Evolutionary conservation across 2,113 vertebrate species (phyloP).

Genomic region (Alaudala cheleensis): DNA sequence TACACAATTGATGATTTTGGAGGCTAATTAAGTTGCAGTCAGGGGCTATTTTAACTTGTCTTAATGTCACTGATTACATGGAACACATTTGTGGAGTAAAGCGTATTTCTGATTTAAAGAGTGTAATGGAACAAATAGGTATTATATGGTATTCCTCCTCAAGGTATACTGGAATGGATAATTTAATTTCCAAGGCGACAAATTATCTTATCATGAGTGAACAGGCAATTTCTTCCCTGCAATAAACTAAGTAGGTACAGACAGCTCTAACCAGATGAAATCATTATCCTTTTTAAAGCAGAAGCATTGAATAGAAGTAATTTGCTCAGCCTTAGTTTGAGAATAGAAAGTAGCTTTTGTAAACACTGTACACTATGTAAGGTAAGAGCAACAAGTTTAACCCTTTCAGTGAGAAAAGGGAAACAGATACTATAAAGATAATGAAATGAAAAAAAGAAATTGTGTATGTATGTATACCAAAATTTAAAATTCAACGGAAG

Average conservation of each 20-base stretch:
- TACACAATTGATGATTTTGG: conserved; percentile 24
- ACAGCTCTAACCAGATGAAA: conserved; percentile 76
- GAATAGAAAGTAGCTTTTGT: conserved; percentile 17
- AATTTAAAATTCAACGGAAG: background rate
- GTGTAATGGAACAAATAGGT: conserved; percentile 65
- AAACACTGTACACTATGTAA: conserved; percentile 25
- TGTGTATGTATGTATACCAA: background rate
- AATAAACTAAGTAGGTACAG: conserved; percentile 72
- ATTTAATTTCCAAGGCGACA: conserved; percentile 78
- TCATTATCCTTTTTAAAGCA: conserved; percentile 72
- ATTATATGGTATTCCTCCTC: conserved; percentile 64
- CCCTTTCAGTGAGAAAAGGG: background rate
- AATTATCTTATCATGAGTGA: conserved; percentile 75
- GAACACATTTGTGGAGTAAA: conserved; percentile 46
- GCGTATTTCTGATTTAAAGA: conserved; percentile 54
- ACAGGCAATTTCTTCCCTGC: conserved; percentile 69
- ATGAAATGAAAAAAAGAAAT: background rate
- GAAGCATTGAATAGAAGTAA: conserved; percentile 67
- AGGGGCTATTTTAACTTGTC: conserved; percentile 44
- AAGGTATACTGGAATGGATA: conserved; percentile 68
- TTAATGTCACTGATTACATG: conserved; percentile 58
- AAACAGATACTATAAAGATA: background rate
- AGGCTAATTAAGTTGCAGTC: conserved; percentile 32
- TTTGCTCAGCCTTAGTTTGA: conserved; percentile 66
- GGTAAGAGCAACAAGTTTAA: conserved; percentile 45